Percentiles rank a stretch among this genome's conserved stretches.
Evolutionary conservation across 2,888 invertebrate species (phyloP).

Genomic region (Gibbula magus): DNA sequence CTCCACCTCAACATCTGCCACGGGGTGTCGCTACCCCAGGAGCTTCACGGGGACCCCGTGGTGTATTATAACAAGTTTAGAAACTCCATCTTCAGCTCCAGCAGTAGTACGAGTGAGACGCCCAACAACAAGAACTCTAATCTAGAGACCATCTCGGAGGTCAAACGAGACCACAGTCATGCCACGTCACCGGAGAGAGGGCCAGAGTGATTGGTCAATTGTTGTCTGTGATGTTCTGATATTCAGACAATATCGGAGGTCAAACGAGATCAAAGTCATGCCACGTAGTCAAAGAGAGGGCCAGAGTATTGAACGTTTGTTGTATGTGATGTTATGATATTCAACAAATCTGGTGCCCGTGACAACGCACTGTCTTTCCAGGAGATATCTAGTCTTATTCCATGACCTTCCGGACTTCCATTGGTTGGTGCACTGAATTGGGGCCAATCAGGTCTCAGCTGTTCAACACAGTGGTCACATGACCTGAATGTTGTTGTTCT

Average conservation of each 20-base stretch:
- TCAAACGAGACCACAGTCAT: background rate
- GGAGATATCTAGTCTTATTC: too few species aligned
- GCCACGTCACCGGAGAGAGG: background rate
- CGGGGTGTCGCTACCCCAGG: constrained; percentile 56
- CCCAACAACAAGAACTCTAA: background rate
- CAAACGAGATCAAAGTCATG: background rate
- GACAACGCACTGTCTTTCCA: too few species aligned
- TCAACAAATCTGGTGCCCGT: too few species aligned
- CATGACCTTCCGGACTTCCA: too few species aligned
- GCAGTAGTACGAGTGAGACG: background rate
- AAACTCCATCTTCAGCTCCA: constrained; percentile 29
- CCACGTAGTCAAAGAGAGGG: background rate
- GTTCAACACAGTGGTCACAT: too few species aligned
- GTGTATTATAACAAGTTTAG: constrained; percentile 37
- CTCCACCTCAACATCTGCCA: constrained; percentile 63
- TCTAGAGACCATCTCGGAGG: constrained; percentile 8
- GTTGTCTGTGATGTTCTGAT: too few species aligned
- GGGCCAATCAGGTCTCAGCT: too few species aligned
- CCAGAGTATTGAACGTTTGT: background rate
- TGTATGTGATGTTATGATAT: too few species aligned
- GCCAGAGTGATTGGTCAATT: background rate
- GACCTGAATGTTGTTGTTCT: too few species aligned
- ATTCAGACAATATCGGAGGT: background rate
- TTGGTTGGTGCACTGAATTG: too few species aligned
- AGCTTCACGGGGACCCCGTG: constrained; percentile 63